Evolutionary conservation across 2,888 invertebrate genomes (phyloP).

Genomic region (Papilio protenor): DNA sequence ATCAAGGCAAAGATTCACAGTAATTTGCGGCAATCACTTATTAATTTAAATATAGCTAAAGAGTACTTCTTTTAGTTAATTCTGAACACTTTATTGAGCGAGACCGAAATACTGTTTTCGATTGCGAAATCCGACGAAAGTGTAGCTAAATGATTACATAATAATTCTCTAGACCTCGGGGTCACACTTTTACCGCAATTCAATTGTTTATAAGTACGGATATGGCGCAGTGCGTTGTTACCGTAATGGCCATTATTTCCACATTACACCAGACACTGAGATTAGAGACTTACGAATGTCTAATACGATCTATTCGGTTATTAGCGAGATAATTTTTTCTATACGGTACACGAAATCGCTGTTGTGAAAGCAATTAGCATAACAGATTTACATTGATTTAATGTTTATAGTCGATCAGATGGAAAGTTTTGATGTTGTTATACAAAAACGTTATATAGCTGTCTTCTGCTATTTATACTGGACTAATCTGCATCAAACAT

Average conservation of each 20-base stretch:
- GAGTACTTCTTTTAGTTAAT: background rate
- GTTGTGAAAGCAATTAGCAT: slow-evolving; percentile 37
- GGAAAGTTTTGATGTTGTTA: slow-evolving; percentile 47
- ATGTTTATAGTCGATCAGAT: slow-evolving; percentile 1
- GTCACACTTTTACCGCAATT: slow-evolving; percentile 65
- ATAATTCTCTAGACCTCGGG: slow-evolving; percentile 51
- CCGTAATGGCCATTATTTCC: slow-evolving; percentile 53
- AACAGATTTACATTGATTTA: slow-evolving; percentile 8
- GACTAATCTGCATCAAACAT: slow-evolving; percentile 52
- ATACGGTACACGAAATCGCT: slow-evolving; percentile 12
- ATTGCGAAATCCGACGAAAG: slow-evolving; percentile 63
- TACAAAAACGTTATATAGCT: slow-evolving; percentile 57
- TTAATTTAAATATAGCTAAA: background rate
- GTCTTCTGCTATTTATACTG: slow-evolving; percentile 62
- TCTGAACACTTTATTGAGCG: background rate
- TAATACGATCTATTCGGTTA: slow-evolving; percentile 20
- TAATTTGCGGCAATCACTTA: background rate
- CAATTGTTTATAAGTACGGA: slow-evolving; percentile 63
- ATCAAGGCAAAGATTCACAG: background rate
- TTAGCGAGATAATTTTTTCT: slow-evolving; percentile 8
- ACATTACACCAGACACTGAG: slow-evolving; percentile 42
- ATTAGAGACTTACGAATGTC: slow-evolving; percentile 8
- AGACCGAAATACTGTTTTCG: slow-evolving; percentile 27
- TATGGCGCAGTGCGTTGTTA: slow-evolving; percentile 55
- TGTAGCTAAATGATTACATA: slow-evolving; percentile 59